phyloP scores from a whole-genome alignment of 2,113 vertebrate genomes.

The Tachycineta bicolor region DNA sequence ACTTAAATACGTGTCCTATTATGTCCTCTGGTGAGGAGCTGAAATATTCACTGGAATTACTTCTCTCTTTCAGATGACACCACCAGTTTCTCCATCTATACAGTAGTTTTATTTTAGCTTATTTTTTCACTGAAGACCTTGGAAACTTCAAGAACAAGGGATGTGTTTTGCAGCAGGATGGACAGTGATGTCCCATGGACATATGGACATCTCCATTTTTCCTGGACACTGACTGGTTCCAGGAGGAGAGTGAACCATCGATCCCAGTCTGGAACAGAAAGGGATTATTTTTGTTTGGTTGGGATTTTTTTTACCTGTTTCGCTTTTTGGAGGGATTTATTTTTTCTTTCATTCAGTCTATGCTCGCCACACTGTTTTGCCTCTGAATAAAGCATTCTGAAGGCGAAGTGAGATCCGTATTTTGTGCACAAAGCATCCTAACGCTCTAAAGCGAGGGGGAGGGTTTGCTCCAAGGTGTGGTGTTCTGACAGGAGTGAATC shows the following conservation, averaged over 20 bases:
- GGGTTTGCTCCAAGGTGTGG: fast-evolving
- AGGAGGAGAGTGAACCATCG: not conserved
- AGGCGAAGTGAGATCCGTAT: fast-evolving
- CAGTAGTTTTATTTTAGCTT: not conserved
- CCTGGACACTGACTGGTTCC: not conserved
- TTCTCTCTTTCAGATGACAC: slow-evolving; percentile 32
- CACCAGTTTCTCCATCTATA: not conserved
- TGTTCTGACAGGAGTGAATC: fast-evolving
- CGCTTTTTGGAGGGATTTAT: fast-evolving
- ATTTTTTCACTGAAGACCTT: not conserved
- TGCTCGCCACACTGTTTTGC: fast-evolving
- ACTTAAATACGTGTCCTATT: not conserved
- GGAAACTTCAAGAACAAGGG: not conserved
- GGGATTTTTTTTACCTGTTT: not conserved
- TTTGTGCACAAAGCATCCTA: not conserved
- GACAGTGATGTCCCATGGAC: not conserved
- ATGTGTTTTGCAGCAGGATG: not conserved
- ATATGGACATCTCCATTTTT: fast-evolving
- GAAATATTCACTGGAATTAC: not conserved
- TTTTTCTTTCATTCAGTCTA: not conserved
- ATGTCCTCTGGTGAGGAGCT: not conserved
- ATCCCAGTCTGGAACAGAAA: not conserved
- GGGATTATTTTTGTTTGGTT: not conserved
- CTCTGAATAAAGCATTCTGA: slow-evolving; percentile 2
- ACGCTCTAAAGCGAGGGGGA: fast-evolving